These are phyloP conservation scores for Episyrphus balteatus DNA, from an alignment of 1,140 invertebrate species.

Conservation along the genomic window DNA sequence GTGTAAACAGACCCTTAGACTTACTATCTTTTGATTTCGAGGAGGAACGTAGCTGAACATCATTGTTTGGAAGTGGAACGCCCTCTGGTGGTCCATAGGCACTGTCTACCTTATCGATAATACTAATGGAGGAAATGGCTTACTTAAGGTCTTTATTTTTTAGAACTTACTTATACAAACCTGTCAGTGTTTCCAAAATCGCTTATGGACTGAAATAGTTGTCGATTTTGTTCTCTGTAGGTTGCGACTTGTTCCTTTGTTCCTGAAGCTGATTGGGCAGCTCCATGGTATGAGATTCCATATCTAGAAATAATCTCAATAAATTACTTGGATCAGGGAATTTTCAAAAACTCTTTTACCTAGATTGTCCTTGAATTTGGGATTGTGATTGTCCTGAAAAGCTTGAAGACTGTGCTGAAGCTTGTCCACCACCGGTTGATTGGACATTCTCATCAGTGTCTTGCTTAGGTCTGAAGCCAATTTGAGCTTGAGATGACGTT, in stretches of 20 bases:
- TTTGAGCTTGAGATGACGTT: slow-evolving; percentile 75
- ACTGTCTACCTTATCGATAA: no score
- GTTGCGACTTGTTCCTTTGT: slow-evolving; percentile 41
- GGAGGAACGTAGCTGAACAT: no score
- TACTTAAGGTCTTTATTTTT: background rate
- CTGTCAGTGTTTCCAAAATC: slow-evolving; percentile 29
- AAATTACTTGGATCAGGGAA: background rate
- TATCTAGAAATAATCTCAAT: slow-evolving; percentile 33
- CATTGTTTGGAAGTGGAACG: no score
- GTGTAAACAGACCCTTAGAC: background rate
- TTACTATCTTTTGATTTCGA: no score
- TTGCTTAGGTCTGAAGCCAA: slow-evolving; percentile 65
- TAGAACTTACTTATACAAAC: slow-evolving; percentile 11
- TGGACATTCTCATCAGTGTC: slow-evolving; percentile 41
- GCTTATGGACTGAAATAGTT: slow-evolving; percentile 34
- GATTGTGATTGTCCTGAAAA: slow-evolving; percentile 65
- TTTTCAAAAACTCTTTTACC: slow-evolving; percentile 13
- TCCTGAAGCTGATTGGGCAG: slow-evolving; percentile 68
- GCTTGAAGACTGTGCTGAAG: slow-evolving; percentile 62
- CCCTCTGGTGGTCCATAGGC: no score
- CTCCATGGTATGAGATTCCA: slow-evolving; percentile 68
- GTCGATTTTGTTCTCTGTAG: slow-evolving; percentile 37
- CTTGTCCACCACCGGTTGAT: slow-evolving; percentile 60
- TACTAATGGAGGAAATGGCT: no score
- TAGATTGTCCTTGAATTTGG: slow-evolving; percentile 63